A percentile compares a stretch with the other conserved stretches of the same genome.
phyloP scores from a whole-genome alignment of 23 tunicate genomes.

The Halocynthia aurantium region DNA sequence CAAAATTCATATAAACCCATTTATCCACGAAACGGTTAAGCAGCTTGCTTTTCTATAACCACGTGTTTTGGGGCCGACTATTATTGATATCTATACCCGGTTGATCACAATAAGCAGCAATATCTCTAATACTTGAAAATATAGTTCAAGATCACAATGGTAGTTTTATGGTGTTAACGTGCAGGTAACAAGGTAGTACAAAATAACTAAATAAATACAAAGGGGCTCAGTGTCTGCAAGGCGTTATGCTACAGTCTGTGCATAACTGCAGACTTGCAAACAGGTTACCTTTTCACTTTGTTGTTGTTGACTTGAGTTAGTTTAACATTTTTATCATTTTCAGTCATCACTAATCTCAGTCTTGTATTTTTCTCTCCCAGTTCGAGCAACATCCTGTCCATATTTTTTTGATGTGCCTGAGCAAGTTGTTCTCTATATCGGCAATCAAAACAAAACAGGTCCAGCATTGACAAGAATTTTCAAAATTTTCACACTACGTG shows the following conservation, averaged over 20 bases:
- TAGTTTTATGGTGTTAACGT: no score
- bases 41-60: no score
- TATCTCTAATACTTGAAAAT: no score
- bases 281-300: slow-evolving; percentile 42
- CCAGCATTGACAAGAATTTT: background rate
- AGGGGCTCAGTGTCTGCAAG: no score
- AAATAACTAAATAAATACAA: no score
- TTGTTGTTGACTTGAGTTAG: slow-evolving; percentile 40
- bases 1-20: background rate
- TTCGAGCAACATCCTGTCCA: slow-evolving; percentile 77
- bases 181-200: no score
- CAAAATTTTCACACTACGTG: background rate
- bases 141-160: no score
- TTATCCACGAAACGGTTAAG: no score
- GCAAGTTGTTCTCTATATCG: slow-evolving; percentile 54
- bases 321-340: slow-evolving; percentile 40
- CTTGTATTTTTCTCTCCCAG: slow-evolving; percentile 80
- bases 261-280: background rate
- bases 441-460: background rate
- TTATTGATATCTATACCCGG: no score
- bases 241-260: no score
- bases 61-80: no score
- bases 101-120: no score
- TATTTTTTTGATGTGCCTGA: slow-evolving; percentile 52
- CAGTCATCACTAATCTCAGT: slow-evolving; percentile 36